Percentiles rank a stretch among this genome's conserved stretches.
Evolutionary conservation across 2,888 invertebrate genomes (phyloP).

Genomic region (Maniola hyperantus): DNA sequence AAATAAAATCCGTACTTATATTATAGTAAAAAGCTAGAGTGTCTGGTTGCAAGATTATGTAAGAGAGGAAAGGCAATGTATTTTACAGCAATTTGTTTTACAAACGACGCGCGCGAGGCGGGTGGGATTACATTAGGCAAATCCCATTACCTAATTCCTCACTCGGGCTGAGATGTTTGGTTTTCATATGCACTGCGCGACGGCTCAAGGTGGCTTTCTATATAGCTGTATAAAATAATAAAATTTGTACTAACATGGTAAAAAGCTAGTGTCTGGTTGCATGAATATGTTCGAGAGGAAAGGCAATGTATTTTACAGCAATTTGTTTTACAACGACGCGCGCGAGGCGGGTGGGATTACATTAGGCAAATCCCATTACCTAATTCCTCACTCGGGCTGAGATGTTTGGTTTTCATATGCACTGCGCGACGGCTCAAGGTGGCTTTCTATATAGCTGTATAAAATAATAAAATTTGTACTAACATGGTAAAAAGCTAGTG

Average conservation of each 20-base stretch:
- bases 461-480: too few relatives aligned
- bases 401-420: constrained; percentile 23
- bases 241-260: too few relatives aligned
- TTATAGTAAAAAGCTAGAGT: too few relatives aligned
- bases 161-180: constrained; percentile 19
- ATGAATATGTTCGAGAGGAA: neutral
- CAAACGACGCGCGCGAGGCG: constrained; percentile 22
- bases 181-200: constrained; percentile 16
- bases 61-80: constrained; percentile 2
- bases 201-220: neutral
- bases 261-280: too few relatives aligned
- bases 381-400: constrained; percentile 27
- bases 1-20: too few relatives aligned
- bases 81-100: constrained; percentile 21
- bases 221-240: too few relatives aligned
- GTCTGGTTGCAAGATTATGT: neutral
- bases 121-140: constrained; percentile 37
- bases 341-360: constrained; percentile 30
- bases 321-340: constrained; percentile 20
- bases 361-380: constrained; percentile 37
- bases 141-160: constrained; percentile 34
- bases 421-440: neutral
- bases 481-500: too few relatives aligned
- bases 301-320: constrained; percentile 14
- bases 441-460: neutral